Evolutionary conservation across 2,888 invertebrate genomes (phyloP), one percentile per base, ranked within the genome.

Genomic region (Perithous albicinctus): DNA sequence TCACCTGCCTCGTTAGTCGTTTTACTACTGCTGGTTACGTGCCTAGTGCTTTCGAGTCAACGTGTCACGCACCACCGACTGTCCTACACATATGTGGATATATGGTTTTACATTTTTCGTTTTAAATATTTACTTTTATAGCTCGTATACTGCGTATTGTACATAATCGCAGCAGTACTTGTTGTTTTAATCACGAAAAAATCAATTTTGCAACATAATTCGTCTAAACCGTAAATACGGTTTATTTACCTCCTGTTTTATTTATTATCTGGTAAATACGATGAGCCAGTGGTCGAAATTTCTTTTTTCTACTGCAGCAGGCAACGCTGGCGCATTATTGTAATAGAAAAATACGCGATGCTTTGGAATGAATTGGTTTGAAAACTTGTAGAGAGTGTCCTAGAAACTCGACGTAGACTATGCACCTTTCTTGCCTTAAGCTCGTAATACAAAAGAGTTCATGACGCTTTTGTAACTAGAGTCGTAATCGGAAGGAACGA

Each of bases 401-500:
- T 18, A 1, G 12, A 23, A 26, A 29, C 35, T 26, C 7, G 26
- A 18, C n/a, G 46, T 20, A 61, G 29, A 35, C 69, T 67, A 15
- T 69, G 46, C n/a, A 48, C 48, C 38, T 43, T 15, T n/a, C n/a
- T 15, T 29, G 32, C 35, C 26, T 51, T 5, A 48, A 56, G 67
- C 56, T 35, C 26, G 69, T 61, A 48, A 77, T 63, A 77, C 48
- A 77, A 61, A 69, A 35, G 76, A 46, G 67, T 69, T 38, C 61
- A 61, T 61, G 76, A 69, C 59, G 61, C 61, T 77, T 77, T 69
- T 61, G 76, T 77, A 76, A 77, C 76, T 77, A 59, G 38, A 51
- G 32, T 77, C 67, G 69, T 77, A 77, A 77, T 77, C 76, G 76
- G 76, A 77, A 63, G 48, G 46, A 77, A 77, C 61, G 69, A 61